Conservation (phyloP, 2,888 invertebrate genomes). For the Schizaphis graminum region DNA sequence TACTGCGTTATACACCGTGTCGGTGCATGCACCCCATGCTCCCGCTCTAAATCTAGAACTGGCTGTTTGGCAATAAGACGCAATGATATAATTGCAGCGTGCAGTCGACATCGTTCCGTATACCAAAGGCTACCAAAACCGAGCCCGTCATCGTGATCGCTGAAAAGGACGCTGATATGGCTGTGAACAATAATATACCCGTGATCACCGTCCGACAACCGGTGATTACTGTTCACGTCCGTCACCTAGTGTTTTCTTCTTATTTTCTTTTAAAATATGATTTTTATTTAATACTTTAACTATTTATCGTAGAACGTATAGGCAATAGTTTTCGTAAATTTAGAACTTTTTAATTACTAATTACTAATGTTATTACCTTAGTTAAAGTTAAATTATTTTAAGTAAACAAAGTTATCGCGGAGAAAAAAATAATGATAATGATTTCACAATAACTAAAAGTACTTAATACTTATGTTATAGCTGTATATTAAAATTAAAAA, state of each 20-base stretch:
- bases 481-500: background rate
- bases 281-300: background rate
- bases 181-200: fast-evolving
- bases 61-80: no score
- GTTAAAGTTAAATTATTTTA: background rate
- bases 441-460: background rate
- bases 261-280: background rate
- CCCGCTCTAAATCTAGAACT: no score
- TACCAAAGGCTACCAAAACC: background rate
- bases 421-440: background rate
- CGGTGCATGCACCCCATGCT: no score
- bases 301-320: background rate
- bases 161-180: background rate
- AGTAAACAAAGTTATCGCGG: background rate
- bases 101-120: no score
- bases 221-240: background rate
- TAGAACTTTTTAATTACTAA: background rate
- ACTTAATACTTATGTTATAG: background rate
- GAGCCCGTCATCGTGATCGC: background rate
- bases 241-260: background rate
- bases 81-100: no score
- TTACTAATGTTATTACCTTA: background rate
- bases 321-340: background rate
- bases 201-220: background rate
- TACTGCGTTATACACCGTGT: no score